Evolutionary conservation across 2,113 vertebrate species (phyloP).

Genomic region (Todiramphus chloris): DNA sequence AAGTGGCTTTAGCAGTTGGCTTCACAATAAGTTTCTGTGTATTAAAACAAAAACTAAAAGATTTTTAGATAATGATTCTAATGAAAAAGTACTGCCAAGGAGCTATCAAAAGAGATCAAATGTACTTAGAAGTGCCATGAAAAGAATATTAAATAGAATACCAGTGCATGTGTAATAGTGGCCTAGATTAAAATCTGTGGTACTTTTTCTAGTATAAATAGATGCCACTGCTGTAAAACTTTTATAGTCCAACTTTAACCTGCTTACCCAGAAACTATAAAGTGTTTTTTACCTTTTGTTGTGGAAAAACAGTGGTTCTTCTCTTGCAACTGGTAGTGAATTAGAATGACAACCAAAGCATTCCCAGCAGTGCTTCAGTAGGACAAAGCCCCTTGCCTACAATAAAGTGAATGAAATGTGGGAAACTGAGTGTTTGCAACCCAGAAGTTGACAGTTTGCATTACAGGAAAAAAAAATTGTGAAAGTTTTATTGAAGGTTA

Average conservation of each 20-base stretch:
- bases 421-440: neutral
- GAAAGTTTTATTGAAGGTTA: neutral
- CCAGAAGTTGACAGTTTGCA: neutral
- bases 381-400: slow-evolving; percentile 6
- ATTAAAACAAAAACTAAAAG: slow-evolving; percentile 23
- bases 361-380: neutral
- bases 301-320: neutral
- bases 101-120: slow-evolving; percentile 33
- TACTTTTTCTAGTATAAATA: neutral
- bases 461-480: neutral
- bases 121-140: slow-evolving; percentile 4
- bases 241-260: neutral
- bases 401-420: neutral
- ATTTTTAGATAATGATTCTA: slow-evolving; percentile 13
- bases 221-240: neutral
- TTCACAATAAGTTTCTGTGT: neutral
- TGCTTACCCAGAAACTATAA: neutral
- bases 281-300: neutral
- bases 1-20: neutral
- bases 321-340: neutral
- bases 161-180: neutral
- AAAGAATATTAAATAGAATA: slow-evolving; percentile 23
- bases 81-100: neutral
- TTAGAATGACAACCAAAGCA: slow-evolving; percentile 23
- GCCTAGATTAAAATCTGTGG: neutral